Evolutionary conservation across 2,113 vertebrate species (phyloP), one percentile per base, ranked within the genome.

Genomic region (Nestor notabilis): DNA sequence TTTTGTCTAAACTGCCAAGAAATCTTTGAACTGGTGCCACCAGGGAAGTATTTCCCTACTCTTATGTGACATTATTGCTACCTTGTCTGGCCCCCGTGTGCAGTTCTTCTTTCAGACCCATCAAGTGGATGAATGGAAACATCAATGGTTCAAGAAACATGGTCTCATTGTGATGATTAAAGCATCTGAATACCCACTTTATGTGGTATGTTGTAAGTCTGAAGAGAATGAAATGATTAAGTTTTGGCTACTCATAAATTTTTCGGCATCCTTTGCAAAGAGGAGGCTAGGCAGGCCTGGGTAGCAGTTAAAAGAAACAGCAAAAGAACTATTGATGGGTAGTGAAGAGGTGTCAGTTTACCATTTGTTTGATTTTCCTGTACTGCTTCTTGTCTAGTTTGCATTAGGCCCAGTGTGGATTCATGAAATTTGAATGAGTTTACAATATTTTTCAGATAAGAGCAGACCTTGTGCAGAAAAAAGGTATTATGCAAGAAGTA

Each of bases 341-440:
- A 74, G 31, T 16, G 19, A 25, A 56, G 46, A 83, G 31, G 31
- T 93, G 35, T 65, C 1, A 1, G 23, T 78, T 92, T 87, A 44
- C n/a, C 44, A 71, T 82, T 81, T 71, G 79, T 93, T 95, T 84
- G 46, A 23, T 83, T 94, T 92, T 69, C 41, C n/a, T 84, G 29
- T 71, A 41, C 35, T 1, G 6, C 29, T 75, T 80, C 50, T 58
- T 47, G 11, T 25, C n/a, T 50, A 50, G 31, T 85, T 84, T 83
- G 74, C 83, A 74, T 87, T 72, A 89, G 44, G 20, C 68, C 23
- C 1, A 13, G 77, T 87, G 63, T 37, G 33, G 43, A 60, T 80
- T 91, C 2, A 95, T 96, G 70, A 96, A 95, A 95, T 89, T 72
- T 92, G 89, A 92, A 95, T 92, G 89, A 95, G 44, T 76, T 92